Base-by-base conservation (phyloP, 2,888 invertebrate species). In the Cryptophagus acutangulus region DNA sequence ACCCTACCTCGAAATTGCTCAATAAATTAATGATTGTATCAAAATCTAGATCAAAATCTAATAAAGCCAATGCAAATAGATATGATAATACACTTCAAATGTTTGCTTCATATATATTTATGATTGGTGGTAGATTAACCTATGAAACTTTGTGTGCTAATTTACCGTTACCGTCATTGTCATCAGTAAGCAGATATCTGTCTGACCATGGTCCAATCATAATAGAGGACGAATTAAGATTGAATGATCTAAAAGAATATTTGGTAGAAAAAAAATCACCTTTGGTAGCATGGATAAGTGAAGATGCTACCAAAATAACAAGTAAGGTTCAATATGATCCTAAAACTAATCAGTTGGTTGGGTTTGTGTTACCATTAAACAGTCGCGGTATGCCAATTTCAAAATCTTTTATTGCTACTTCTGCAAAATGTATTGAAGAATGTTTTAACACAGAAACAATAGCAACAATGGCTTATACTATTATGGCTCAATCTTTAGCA, bases 301-400 rank as follows among this genome's bases (percentile, higher is more conserved):
- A 56, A 40, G 57, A 57, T 38, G 55, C 49, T 8, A 55, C 54
- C 9, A 41, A 48, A 9, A 46, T 51, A 30, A 45, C 43, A 13
- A 45, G 46, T 3, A 31, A 41, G 16, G 36, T 52, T n/a, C 45
- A 49, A 28, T 54, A 8, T 9, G 20, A 50, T 35, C 25, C 47
- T n/a, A 26, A 16, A n/a, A 41, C 41, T 4, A 54, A 58, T 43
- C 42, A 49, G 39, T 30, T 56, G 16, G 42, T 57, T 17, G 54
- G 54, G 14, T 49, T 51, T 35, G 46, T 54, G 16, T 37, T 50
- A 20, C 55, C 54, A 2, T 28, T 52, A 4, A 35, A 52, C 41
- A 36, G 51, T 30, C 6, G 6, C 6, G 46, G 40, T 26, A 17
- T 43, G 13, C 42, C 42, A 3, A 15, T 41, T 4, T 29, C 10